Evolutionary conservation across 2,888 invertebrate species (phyloP), one percentile per base, ranked within the genome.

Genomic region (Melieria picta): DNA sequence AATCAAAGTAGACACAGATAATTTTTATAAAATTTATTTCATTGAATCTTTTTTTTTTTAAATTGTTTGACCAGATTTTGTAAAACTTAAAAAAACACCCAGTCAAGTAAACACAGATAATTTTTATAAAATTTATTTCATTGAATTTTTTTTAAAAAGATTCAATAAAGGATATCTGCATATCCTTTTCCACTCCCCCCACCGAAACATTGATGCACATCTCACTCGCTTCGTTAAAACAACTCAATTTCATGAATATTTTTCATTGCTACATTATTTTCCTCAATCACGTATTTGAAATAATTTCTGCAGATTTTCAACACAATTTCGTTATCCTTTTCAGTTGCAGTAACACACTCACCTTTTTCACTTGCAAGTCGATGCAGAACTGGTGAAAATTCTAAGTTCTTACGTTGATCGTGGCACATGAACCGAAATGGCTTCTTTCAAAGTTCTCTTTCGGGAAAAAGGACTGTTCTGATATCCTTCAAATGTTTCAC

Each of bases 301-400:
- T 50, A 50, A 10, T 11, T 10, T 11, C 7, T 50, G 11, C 50
- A 1, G 7, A 50, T 50, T 7, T 50, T 10, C 11, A 50, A n/a
- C 57, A 9, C 30, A 13, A 13, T 58, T 16, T 6, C n/a, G 7
- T 5, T 58, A 58, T n/a, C 58, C 57, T 57, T 57, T 57, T 58
- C 4, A 58, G 4, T 58, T n/a, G 5, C 10, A 42, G 7, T 4
- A 30, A 45, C 11, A 9, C 76, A 82, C 81, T 81, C 81, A 81
- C 81, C 81, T 81, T 80, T 77, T 65, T 79, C 77, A 79, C 79
- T 76, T 75, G 79, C 77, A 76, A 72, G 50, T n/a, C 50, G 50
- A 55, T 52, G 45, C 10, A 62, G 52, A 0, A 16, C 11, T 55
- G 43, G 7, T 10, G 46, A n/a, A 55, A 56, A 56, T 45, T 62